Evolutionary conservation across 2,113 vertebrate species (phyloP), one percentile per base, ranked within the genome.

Genomic region (Felis chaus): DNA sequence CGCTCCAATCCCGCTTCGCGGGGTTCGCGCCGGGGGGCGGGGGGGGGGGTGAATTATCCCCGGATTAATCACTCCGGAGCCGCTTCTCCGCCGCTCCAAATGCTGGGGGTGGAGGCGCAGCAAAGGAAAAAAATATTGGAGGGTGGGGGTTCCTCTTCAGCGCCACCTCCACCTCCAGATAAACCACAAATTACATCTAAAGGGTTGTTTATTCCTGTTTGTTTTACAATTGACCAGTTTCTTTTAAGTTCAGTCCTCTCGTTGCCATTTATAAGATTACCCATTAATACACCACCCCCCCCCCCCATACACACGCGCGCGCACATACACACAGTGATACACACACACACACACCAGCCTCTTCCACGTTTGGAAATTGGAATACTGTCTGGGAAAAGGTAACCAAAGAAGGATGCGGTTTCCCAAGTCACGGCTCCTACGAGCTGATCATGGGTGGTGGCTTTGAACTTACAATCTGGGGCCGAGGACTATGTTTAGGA

Each of bases 21-120:
- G 98, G 98, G 97, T 98, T 97, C 97, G 97, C 98, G 97, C 97
- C 97, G 97, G 97, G 97, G 98, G 98, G 96, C 45, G 92, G 90
- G 65, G 92, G 89, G 39, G 88, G 97, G 97, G 95, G 86, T 68
- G 98, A 98, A 98, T 98, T 98, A 98, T 98, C 97, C 98, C 97
- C 97, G 98, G 98, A 98, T 98, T 98, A 98, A 98, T 98, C 98
- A 98, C 98, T 98, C 97, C 39, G 86, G 94, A 98, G 96, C 97
- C 93, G 97, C 96, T 98, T 97, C 97, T 93, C 95, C 92, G 92
- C 92, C 74, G 96, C 97, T 97, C 79, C 97, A 95, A 97, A 95
- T 41, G 97, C 96, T 92, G 92, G 80, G 94, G 95, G 95, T 98
- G 98, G 96, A 98, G 86, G 96, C 89, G 25, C 96, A 95, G 97